Conservation (phyloP, 2,888 invertebrate genomes). For the Dynastes hyllus region DNA sequence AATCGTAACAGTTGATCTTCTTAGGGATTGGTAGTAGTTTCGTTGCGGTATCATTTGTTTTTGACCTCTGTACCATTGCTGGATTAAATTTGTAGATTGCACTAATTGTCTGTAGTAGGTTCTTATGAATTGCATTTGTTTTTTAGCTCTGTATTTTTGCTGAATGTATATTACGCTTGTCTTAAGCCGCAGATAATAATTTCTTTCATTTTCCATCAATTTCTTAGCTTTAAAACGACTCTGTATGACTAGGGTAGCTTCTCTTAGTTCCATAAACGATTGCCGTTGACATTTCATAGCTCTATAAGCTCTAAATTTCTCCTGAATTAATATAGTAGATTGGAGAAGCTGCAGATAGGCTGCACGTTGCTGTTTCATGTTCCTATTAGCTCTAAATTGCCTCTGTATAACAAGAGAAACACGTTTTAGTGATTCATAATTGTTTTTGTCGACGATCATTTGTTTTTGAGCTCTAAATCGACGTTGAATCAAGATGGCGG, state of each 20-base stretch:
- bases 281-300: conserved; percentile 39
- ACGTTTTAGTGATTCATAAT: conserved; percentile 59
- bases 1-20: conserved; percentile 59
- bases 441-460: conserved; percentile 5
- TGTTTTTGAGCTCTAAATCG: conserved; percentile 34
- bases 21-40: conserved; percentile 53
- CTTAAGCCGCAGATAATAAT: conserved; percentile 68
- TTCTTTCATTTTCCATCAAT: conserved; percentile 68
- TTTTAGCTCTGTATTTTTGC: conserved; percentile 60
- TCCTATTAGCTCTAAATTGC: conserved; percentile 54
- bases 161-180: conserved; percentile 62
- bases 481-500: conserved; percentile 53
- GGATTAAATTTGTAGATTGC: conserved; percentile 65
- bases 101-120: conserved; percentile 63
- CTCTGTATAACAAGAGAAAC: conserved; percentile 55
- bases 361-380: conserved; percentile 55
- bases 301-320: conserved; percentile 70
- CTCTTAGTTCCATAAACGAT: conserved; percentile 57
- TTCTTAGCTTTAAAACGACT: conserved; percentile 71
- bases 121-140: conserved; percentile 64
- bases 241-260: conserved; percentile 72
- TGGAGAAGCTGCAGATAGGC: conserved; percentile 60
- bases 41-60: conserved; percentile 49
- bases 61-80: conserved; percentile 52
- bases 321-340: conserved; percentile 72